Evolutionary conservation across 1,140 invertebrate species (phyloP), one percentile per base, ranked within the genome.

Genomic region (Cyclina sinensis): DNA sequence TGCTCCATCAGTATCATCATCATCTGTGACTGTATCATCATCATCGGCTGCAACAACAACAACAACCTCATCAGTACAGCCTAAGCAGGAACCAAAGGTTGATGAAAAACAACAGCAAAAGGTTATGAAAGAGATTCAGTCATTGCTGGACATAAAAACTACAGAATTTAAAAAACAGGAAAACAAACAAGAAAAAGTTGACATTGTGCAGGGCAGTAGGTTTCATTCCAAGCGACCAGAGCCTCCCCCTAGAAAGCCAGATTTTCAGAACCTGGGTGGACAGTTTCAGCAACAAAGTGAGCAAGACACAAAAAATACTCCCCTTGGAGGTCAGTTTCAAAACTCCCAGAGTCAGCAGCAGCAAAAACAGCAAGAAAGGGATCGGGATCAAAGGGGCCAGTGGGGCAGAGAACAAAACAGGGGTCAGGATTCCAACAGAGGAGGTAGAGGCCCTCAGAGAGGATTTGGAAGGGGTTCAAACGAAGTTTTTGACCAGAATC

Each of bases 351-450:
- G 27, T 62, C 57, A 62, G 24, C 51, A 12, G 54, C 59, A 32
- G 16, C 62, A 84, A 2, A 48, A 46, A n/a, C 68, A 74, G n/a
- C 27, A 37, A 46, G 70, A 76, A 24, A 54, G 83, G 32, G 83
- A 76, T 21, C 59, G 68, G 27, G 32, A 76, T 35, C 35, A 57
- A 24, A 32, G 83, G 12, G 43, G 70, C 12, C 51, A 43, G 16
- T 54, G 85, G 54, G 39, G 59, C 21, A 35, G 73, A 54, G 62
- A 48, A 43, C 18, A 46, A 37, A 48, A 46, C n/a, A 32, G 51
- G 0, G 24, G 43, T 1, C 37, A 76, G 24, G 43, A 62, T 16
- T 35, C 12, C 32, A 68, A 57, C 12, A 32, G 65, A n/a, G 51
- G 70, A 18, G 46, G 30, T 16, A 46, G 43, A 21, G 70, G 46